These are phyloP conservation scores for Latrodectus geometricus DNA, from an alignment of 1,140 invertebrate species.

Conservation along the genomic window DNA sequence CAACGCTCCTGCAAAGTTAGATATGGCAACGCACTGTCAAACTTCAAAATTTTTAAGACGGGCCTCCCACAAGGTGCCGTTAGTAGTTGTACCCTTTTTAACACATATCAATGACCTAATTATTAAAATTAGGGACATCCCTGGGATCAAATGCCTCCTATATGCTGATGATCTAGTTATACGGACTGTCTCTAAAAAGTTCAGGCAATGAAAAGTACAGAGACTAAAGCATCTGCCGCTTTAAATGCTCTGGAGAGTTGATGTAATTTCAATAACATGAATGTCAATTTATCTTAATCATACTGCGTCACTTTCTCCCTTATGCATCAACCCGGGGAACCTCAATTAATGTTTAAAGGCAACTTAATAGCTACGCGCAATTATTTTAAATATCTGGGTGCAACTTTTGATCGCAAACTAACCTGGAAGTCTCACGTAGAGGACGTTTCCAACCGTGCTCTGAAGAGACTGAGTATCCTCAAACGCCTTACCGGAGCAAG, in stretches of 20 bases:
- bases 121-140: not conserved
- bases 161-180: no score
- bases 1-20: constrained; percentile 26
- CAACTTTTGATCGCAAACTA: no score
- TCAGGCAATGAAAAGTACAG: not conserved
- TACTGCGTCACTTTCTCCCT: not conserved
- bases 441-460: no score
- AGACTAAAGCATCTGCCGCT: not conserved
- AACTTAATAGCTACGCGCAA: no score
- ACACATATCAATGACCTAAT: constrained; percentile 44
- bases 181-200: not conserved
- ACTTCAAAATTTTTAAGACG: not conserved
- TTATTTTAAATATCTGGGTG: no score
- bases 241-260: constrained; percentile 17
- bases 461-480: no score
- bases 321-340: not conserved
- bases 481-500: no score
- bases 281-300: constrained; percentile 27
- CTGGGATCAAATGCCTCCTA: no score
- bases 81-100: not conserved
- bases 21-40: constrained; percentile 12
- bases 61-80: no score
- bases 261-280: constrained; percentile 23
- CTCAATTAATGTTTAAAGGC: no score
- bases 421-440: no score